Conservation (phyloP, 2,888 invertebrate species). For the Apamea sordens region DNA sequence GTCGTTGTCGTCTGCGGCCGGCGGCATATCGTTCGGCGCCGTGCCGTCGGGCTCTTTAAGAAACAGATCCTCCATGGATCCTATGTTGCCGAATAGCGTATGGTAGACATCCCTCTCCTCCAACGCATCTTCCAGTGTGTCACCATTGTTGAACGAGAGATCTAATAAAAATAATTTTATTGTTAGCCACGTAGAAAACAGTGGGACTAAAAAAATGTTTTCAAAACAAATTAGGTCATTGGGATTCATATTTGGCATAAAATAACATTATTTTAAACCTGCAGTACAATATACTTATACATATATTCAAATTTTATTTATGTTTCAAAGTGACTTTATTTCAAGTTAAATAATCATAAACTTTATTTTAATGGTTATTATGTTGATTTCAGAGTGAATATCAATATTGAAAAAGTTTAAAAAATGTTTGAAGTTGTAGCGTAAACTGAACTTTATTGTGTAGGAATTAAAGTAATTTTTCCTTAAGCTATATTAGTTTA, state of each 20-base stretch:
- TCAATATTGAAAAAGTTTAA: too few species aligned
- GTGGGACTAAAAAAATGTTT: not conserved
- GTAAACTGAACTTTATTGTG: too few species aligned
- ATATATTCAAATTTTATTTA: too few species aligned
- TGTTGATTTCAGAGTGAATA: too few species aligned
- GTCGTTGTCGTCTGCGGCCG: not conserved
- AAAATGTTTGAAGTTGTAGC: too few species aligned
- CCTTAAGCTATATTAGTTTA: too few species aligned
- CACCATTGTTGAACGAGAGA: constrained; percentile 17
- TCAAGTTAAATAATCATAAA: too few species aligned
- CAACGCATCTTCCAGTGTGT: not conserved
- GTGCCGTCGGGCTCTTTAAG: not conserved
- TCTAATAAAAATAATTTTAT: constrained; percentile 16
- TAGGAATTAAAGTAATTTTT: too few species aligned
- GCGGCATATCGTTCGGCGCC: not conserved
- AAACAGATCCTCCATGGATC: constrained; percentile 43
- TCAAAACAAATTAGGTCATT: not conserved
- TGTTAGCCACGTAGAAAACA: not conserved
- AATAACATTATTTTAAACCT: not conserved
- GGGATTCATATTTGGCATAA: not conserved
- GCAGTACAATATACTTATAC: too few species aligned
- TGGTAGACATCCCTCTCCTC: constrained; percentile 29
- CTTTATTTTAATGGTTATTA: too few species aligned
- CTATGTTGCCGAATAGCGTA: constrained; percentile 50
- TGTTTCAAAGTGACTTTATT: too few species aligned